Base-by-base conservation (phyloP, 2,888 invertebrate species). In the Timema cristinae region DNA sequence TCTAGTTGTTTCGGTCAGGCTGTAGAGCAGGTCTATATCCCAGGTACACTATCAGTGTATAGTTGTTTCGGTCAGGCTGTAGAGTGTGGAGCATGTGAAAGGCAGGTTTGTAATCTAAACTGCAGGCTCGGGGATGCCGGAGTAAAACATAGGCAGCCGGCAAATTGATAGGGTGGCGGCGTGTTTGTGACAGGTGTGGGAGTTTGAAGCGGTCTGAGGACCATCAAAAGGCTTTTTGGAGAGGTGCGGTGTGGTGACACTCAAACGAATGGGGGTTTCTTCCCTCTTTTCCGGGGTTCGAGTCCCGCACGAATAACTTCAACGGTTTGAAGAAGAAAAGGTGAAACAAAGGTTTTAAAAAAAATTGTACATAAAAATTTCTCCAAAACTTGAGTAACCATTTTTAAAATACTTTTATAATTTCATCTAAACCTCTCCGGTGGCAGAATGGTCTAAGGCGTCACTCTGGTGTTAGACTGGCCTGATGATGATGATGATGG, bases 21-120 rank as follows among this genome's bases (percentile, higher is more conserved):
- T 32, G 32, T 32, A 32, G 32, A 32, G 32, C n/a, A n/a, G n/a
- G n/a, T n/a, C n/a, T n/a, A n/a, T n/a, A n/a, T n/a, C n/a, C n/a
- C 54, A n/a, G 54, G n/a, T 16, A 1, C 7, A 48, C 7, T 63
- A 13, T 63, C 13, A 2, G 7, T 47, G 63, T 63, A 0, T 6
- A 63, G 63, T 48, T 47, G 63, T 63, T 63, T 63, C 63, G 63
- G 63, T 63, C 63, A 48, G n/a, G 63, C 63, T 2, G 63, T 63
- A 63, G 63, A 32, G 7, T 8, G 63, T 48, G 10, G 47, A 48
- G 63, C 56, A 50, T 54, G 67, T 52, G 54, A 66, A 66, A 54
- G 66, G 71, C 71, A 71, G 71, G 71, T 71, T 67, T 50, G 71
- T 67, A 71, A 71, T 71, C 71, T 71, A 71, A 71, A 71, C 71